phyloP scores from a whole-genome alignment of 2,797 vertebrate genomes.

The Tenualosa thibaudeaui region DNA sequence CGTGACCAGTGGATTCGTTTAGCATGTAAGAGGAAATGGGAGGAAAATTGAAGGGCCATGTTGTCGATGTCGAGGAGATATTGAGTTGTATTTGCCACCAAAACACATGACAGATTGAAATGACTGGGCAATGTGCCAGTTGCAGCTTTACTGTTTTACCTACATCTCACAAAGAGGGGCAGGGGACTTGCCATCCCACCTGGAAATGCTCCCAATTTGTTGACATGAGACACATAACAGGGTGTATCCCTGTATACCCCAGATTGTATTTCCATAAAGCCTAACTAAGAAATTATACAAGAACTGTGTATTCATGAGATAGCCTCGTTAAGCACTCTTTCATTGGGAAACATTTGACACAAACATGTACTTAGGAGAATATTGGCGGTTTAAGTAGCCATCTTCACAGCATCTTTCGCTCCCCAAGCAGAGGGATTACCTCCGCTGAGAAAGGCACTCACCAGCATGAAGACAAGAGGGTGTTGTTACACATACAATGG shows the following conservation, averaged over 20 bases:
- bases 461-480: background rate
- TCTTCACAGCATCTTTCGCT: background rate
- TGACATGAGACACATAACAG: background rate
- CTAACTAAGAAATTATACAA: background rate
- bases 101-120: background rate
- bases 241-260: too few species aligned
- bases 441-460: background rate
- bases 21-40: background rate
- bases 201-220: background rate
- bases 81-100: background rate
- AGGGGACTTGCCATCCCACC: background rate
- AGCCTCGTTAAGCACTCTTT: background rate
- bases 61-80: background rate
- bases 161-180: background rate
- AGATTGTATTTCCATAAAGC: background rate
- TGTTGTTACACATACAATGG: constrained; percentile 11
- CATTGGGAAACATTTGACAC: background rate
- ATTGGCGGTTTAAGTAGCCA: background rate
- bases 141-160: background rate
- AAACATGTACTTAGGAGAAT: constrained; percentile 8
- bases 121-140: background rate
- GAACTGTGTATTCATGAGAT: background rate
- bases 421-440: background rate
- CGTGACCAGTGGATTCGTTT: background rate
- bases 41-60: background rate